Evolutionary conservation across 1,140 invertebrate species (phyloP).

Genomic region (Drosophila obscura): DNA sequence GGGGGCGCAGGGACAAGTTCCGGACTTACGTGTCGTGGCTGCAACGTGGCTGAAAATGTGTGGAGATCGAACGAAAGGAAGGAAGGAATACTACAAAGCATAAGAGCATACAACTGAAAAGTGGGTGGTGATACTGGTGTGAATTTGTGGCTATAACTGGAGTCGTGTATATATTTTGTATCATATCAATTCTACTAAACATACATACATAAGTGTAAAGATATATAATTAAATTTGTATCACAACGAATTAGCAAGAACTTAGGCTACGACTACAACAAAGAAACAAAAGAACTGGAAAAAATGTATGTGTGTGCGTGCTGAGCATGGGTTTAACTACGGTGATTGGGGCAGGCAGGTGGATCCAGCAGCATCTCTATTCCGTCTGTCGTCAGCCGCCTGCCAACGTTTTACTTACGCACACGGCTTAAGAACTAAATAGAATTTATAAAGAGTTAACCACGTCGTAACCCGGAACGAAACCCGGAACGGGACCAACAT

Average conservation of each 20-base stretch:
- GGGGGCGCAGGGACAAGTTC: constrained; percentile 7
- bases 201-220: constrained; percentile 74
- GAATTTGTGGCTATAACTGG: constrained; percentile 54
- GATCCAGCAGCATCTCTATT: constrained; percentile 5
- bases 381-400: background rate
- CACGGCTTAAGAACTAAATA: constrained; percentile 65
- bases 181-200: constrained; percentile 78
- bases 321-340: constrained; percentile 50
- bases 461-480: constrained; percentile 49
- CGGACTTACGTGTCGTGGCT: constrained; percentile 46
- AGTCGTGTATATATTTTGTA: constrained; percentile 78
- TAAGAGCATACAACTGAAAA: constrained; percentile 30
- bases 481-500: constrained; percentile 44
- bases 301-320: constrained; percentile 49
- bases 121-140: constrained; percentile 40
- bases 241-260: constrained; percentile 80
- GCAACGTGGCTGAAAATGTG: constrained; percentile 18
- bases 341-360: constrained; percentile 29
- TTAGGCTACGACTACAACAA: constrained; percentile 76
- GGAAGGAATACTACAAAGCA: constrained; percentile 21
- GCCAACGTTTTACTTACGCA: constrained; percentile 59
- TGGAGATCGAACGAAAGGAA: background rate
- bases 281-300: constrained; percentile 56
- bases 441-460: constrained; percentile 35
- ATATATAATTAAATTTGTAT: constrained; percentile 78